These are phyloP conservation scores for Gonatopus flavifemur DNA, from an alignment of 1,140 invertebrate species.

Conservation along the genomic window DNA sequence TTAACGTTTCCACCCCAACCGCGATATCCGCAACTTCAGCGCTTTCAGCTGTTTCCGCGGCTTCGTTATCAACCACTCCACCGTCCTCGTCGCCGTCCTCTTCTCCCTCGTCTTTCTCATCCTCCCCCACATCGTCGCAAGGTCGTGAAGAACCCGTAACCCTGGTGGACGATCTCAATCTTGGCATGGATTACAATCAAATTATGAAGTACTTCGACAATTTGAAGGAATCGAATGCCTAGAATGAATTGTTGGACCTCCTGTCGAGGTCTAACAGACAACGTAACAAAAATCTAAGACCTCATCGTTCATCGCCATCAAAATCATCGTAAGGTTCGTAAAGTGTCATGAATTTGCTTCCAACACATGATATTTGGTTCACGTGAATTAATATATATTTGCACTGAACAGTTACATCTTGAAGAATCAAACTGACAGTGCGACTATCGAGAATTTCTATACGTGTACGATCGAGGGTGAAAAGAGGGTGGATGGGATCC, in stretches of 20 bases:
- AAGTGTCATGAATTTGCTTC: no score
- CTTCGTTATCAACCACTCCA: slow-evolving; percentile 26
- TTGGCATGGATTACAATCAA: slow-evolving; percentile 95
- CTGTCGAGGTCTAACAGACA: slow-evolving; percentile 39
- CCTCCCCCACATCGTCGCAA: slow-evolving; percentile 34
- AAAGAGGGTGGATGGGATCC: slow-evolving; percentile 3
- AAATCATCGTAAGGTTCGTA: no score
- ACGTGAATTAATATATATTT: no score
- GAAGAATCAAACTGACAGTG: no score
- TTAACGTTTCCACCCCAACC: slow-evolving; percentile 25
- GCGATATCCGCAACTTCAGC: not conserved
- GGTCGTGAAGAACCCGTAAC: slow-evolving; percentile 62
- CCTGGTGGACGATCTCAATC: slow-evolving; percentile 76
- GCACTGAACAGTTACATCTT: no score
- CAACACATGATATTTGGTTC: no score
- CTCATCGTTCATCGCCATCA: no score
- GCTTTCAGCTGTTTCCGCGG: slow-evolving; percentile 9
- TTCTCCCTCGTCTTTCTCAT: slow-evolving; percentile 13
- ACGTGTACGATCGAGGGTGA: slow-evolving; percentile 7
- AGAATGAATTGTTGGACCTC: slow-evolving; percentile 36
- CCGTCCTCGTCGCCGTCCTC: slow-evolving; percentile 29
- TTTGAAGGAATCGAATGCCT: slow-evolving; percentile 74
- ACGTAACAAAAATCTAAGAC: no score
- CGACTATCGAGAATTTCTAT: not conserved
- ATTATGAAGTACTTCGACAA: slow-evolving; percentile 98